These are phyloP conservation scores for Lasioglossum leucozonium DNA, from an alignment of 2,888 invertebrate species.

Conservation along the genomic window DNA sequence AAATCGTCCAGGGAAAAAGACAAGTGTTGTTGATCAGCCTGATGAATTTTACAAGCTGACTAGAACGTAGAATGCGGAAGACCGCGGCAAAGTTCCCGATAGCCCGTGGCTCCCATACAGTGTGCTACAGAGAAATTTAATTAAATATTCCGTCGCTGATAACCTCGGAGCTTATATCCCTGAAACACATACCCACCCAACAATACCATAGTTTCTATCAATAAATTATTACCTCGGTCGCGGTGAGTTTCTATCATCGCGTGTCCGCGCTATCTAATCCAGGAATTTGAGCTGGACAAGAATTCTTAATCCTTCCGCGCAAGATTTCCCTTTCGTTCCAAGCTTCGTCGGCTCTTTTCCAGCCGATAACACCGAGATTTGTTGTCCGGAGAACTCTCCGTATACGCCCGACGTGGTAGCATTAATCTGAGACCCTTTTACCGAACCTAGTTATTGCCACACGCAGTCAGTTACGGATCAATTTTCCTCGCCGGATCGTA, in stretches of 20 bases:
- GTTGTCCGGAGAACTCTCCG: not conserved
- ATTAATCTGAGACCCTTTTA: slow-evolving; percentile 5
- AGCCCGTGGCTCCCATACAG: not conserved
- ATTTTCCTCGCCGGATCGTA: slow-evolving; percentile 1
- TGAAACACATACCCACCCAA: not conserved
- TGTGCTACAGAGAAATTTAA: not conserved
- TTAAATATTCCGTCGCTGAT: not conserved
- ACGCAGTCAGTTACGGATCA: slow-evolving; percentile 10
- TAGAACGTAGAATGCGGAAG: not conserved
- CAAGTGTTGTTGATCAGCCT: not conserved
- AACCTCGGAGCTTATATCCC: not conserved
- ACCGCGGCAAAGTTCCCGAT: not conserved
- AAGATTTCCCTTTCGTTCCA: not conserved
- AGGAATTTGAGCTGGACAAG: not conserved
- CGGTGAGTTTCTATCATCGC: not conserved
- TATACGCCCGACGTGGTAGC: not conserved
- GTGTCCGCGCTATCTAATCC: not conserved
- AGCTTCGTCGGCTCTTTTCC: not conserved
- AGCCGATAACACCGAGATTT: not conserved
- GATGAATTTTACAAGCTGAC: not conserved
- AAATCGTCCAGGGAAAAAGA: not conserved
- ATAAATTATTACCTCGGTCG: not conserved
- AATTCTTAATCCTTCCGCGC: not conserved
- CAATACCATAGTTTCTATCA: not conserved
- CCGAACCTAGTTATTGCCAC: not conserved